Percentiles rank a stretch among this genome's conserved stretches.
phyloP scores from a whole-genome alignment of 1,140 invertebrate genomes.

The Drosophila kepulauana region DNA sequence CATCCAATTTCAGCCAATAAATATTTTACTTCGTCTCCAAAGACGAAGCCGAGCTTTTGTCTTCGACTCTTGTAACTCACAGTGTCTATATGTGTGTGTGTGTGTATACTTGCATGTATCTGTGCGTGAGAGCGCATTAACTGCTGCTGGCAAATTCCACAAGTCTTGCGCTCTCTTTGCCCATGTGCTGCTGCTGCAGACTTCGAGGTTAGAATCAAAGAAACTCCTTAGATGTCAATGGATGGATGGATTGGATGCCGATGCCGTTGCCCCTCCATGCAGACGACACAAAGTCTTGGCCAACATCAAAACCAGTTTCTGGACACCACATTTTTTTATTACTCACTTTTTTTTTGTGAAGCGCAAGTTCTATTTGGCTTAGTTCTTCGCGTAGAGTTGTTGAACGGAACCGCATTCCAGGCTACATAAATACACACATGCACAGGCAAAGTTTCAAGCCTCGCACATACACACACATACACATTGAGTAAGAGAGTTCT shows the following conservation, averaged over 20 bases:
- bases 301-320: slow-evolving; percentile 66
- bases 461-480: slow-evolving; percentile 36
- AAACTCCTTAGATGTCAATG: slow-evolving; percentile 67
- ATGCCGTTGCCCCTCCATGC: slow-evolving; percentile 24
- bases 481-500: slow-evolving; percentile 60
- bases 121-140: slow-evolving; percentile 47
- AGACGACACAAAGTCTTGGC: slow-evolving; percentile 71
- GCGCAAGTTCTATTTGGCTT: slow-evolving; percentile 66
- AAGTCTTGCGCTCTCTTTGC: slow-evolving; percentile 60
- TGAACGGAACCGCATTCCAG: slow-evolving; percentile 71
- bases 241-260: slow-evolving; percentile 32
- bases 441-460: slow-evolving; percentile 23
- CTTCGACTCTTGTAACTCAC: slow-evolving; percentile 46
- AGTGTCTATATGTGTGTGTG: slow-evolving; percentile 9
- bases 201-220: slow-evolving; percentile 67
- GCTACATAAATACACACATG: slow-evolving; percentile 47
- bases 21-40: slow-evolving; percentile 65
- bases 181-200: slow-evolving; percentile 48
- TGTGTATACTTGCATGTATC: slow-evolving; percentile 18
- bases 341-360: slow-evolving; percentile 52
- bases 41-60: slow-evolving; percentile 61
- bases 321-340: slow-evolving; percentile 57
- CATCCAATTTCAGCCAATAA: slow-evolving; percentile 82
- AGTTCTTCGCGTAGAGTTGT: slow-evolving; percentile 46
- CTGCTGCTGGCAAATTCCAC: slow-evolving; percentile 64